Evolutionary conservation across 2,113 vertebrate genomes (phyloP).

Genomic region (Thryonomys swinderianus): DNA sequence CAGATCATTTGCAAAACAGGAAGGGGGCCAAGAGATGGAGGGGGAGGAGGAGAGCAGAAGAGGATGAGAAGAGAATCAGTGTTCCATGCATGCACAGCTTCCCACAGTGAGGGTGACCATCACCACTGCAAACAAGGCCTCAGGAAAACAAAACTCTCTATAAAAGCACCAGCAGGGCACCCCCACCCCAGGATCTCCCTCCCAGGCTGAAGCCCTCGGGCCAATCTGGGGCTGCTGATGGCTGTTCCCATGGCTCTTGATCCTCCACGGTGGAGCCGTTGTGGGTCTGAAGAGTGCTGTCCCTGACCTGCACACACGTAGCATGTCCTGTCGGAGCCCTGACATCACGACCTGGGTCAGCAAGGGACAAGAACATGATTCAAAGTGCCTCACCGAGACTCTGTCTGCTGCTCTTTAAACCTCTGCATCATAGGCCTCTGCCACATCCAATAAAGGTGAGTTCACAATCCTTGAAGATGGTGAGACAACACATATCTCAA

Average conservation of each 20-base stretch:
- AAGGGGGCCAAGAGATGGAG: neutral
- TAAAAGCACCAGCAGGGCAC: neutral
- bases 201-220: neutral
- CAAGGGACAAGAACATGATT: neutral
- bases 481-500: neutral
- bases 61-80: neutral
- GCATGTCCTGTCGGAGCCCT: neutral
- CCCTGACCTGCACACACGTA: neutral
- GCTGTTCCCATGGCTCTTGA: neutral
- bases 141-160: neutral
- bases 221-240: neutral
- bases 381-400: neutral
- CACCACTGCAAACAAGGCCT: neutral
- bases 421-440: neutral
- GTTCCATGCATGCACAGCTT: neutral
- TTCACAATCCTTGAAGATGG: neutral
- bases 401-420: neutral
- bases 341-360: neutral
- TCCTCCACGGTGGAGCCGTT: neutral
- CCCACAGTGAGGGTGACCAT: neutral
- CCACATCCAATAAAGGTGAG: neutral
- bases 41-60: neutral
- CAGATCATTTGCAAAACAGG: neutral
- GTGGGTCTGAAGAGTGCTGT: rapidly evolving
- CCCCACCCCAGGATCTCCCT: neutral